Evolutionary conservation across 1,140 invertebrate genomes (phyloP), one percentile per base, ranked within the genome.

Genomic region (Mesaphorura yosii): DNA sequence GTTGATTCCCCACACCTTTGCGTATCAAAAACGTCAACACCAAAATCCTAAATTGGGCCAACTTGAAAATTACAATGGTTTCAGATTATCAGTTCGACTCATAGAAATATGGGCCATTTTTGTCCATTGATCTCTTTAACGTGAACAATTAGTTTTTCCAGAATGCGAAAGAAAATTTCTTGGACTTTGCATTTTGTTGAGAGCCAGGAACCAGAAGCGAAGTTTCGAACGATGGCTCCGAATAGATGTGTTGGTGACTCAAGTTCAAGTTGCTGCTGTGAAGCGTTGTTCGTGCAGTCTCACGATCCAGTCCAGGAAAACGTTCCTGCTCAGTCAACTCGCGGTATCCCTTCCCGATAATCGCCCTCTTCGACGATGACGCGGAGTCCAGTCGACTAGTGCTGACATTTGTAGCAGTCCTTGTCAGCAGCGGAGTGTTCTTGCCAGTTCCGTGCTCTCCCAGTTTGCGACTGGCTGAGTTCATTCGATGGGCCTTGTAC

Each of bases 291-390:
- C 74, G 68, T n/a, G 74, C 72, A 29, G 70, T 73, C 17, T 77
- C 75, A 17, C 74, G 69, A 62, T 77, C 76, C 26, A 77, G 61
- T 3, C 74, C 73, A 2, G 75, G 73, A 54, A 73, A 76, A 63
- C 75, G 65, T 53, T 76, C 74, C 52, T 71, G 68, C 14, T 76
- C 74, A 3, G 73, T 68, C 14, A 77, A 63, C 46, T 78, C 75
- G 47, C 74, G 72, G 48, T 77, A 77, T 5, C 41, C 28, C 19
- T 57, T 58, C n/a, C 53, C 50, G 19, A 52, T 53, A 34, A 10
- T n/a, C n/a, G 31, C 10, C n/a, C 31, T 34, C n/a, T 34, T 34
- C 10, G 27, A n/a, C 25, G 17, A n/a, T 27, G 17, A 12, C 2
- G 41, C 17, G 19, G 25, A n/a, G 12, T 31, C 28, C 3, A 20